Evolutionary conservation across 2,888 invertebrate species (phyloP), one percentile per base, ranked within the genome.

Genomic region (Ectobius pallidus): DNA sequence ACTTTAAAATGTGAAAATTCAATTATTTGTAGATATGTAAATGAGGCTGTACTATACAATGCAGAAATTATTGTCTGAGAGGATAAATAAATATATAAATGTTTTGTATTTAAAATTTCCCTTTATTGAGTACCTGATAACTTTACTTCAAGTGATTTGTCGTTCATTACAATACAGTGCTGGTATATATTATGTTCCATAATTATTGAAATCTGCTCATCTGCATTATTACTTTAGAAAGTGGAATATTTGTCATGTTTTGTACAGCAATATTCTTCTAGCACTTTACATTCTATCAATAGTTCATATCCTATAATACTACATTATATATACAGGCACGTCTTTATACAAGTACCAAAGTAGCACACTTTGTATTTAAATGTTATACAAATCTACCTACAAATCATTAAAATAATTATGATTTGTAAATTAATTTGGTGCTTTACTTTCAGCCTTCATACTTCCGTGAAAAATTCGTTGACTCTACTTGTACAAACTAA

Each of bases 1-100:
- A n/a, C n/a, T n/a, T n/a, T n/a, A n/a, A n/a, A n/a, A n/a, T n/a
- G n/a, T 18, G 4, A 20, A 25, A 25, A 18, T 30, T 58, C 16
- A 22, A 49, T 30, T 58, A 58, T 58, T 58, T 58, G 58, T 58
- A 58, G 58, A 58, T 58, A 58, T 58, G 58, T 58, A 58, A 58
- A 58, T 58, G 58, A 58, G 32, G 58, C 30, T 58, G 58, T 58
- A 58, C 14, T 30, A 30, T 7, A 34, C 11, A 34, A n/a, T 52
- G 25, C 52, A 52, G 25, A 52, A 52, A 52, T 52, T 25, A 52
- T 4, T 52, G 1, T 49, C 18, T 22, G 22, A 58, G 34, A 30
- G 27, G 27, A 58, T 30, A 58, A 58, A 30, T n/a, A n/a, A 58
- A 58, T 58, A 58, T 30, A 58, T 58, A 25, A n/a, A 58, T 58